Conservation (phyloP, 1,140 invertebrate species). For the Drosophila teissieri region DNA sequence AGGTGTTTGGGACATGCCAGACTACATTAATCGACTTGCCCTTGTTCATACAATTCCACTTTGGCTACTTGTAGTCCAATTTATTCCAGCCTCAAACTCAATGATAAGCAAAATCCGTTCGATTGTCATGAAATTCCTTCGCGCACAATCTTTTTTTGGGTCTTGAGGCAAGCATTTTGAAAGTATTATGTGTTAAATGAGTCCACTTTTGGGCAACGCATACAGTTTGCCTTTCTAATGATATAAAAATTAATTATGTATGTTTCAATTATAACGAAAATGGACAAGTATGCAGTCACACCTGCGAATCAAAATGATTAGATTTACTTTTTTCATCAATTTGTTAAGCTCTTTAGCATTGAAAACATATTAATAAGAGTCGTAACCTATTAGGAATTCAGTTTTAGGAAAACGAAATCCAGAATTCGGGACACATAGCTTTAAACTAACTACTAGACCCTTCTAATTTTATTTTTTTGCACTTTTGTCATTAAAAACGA, state of each 20-base stretch:
- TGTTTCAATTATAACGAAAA: conserved; percentile 14
- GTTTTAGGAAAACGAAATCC: no score
- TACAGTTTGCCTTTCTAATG: conserved; percentile 47
- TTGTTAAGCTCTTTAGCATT: background rate
- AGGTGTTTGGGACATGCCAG: conserved; percentile 21
- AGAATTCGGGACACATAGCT: no score
- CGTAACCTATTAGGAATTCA: no score
- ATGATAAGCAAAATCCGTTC: conserved; percentile 38
- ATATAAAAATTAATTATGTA: conserved; percentile 47
- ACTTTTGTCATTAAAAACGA: no score
- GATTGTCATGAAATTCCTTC: conserved; percentile 37
- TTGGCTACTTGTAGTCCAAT: conserved; percentile 52
- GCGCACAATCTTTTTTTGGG: background rate
- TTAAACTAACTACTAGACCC: no score
- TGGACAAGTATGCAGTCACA: background rate
- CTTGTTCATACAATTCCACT: conserved; percentile 47
- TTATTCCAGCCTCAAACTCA: conserved; percentile 42
- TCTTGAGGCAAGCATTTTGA: conserved; percentile 31
- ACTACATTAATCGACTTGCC: conserved; percentile 47
- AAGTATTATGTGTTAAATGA: conserved; percentile 43
- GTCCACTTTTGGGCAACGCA: conserved; percentile 22
- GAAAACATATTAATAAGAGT: no score
- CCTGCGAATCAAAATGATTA: conserved; percentile 12
- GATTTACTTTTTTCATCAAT: background rate
- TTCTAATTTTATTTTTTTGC: no score